Evolutionary conservation across 2,888 invertebrate genomes (phyloP), one percentile per base, ranked within the genome.

Genomic region (Pogonocherus hispidulus): DNA sequence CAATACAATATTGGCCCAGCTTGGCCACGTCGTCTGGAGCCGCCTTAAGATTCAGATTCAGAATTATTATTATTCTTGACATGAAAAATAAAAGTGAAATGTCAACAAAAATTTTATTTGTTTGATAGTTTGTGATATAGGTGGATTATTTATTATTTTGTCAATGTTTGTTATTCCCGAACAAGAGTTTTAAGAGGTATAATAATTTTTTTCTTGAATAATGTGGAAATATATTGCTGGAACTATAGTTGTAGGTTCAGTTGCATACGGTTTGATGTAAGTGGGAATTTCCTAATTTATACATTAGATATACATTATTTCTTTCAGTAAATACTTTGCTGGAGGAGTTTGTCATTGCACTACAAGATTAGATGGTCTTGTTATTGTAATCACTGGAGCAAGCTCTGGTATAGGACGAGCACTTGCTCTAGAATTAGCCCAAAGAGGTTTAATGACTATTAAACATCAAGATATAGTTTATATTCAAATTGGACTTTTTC

Each of bases 381-480:
- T 88, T 22, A 83, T 89, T n/a, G 84, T 90, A 44, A 84, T 90
- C 59, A 90, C 90, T 11, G 90, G 90, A 27, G 88, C 87, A n/a
- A 89, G 86, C 81, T 86, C 87, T 65, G 90, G 90, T 3, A 87
- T 90, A 74, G 90, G 90, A n/a, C 87, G 86, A 79, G 88, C 87
- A 59, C 83, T 89, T 46, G 87, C 88, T 1, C 75, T 86, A 44
- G 87, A 88, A 74, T 81, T 90, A 63, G 89, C 88, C 3, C 81
- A 84, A 72, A 82, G 86, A 83, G 87, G 86, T 86, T 6, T 52
- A 9, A 2, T 49, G 22, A n/a, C 9, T 3, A n/a, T 20, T 9
- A 4, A 23, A 5, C n/a, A 22, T 19, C 6, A 49, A 19, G 11
- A 14, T 51, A 8, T 4, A 4, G 11, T n/a, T 3, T 20, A 19